Evolutionary conservation across 2,113 vertebrate species (phyloP), one percentile per base, ranked within the genome.

Genomic region (Scytalopus superciliaris): DNA sequence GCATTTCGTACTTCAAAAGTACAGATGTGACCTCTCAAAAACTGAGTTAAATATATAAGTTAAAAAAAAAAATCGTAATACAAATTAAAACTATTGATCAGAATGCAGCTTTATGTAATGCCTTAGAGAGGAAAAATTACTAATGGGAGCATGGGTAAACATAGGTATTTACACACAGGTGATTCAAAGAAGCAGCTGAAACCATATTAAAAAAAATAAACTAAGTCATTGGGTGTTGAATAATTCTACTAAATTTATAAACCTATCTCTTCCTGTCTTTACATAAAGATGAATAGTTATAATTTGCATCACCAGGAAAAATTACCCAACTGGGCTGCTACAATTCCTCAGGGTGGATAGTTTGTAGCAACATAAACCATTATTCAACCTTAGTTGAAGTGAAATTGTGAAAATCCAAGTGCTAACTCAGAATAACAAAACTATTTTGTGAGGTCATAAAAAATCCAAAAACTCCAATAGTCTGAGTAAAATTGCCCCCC

Each of bases 401-500:
- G 23, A 84, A 74, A 35, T 52, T 13, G 33, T 49, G 19, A 57
- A 50, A 84, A 76, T 27, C 19, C 14, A 78, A 28, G 19, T 59
- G 10, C 23, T 70, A 72, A 30, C 21, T 55, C 19, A 67, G 19
- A 74, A 67, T 16, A 78, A 47, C 3, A 7, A 87, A 73, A 53
- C 10, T 50, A 39, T 9, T 81, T 35, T 75, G 23, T 60, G 30
- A 79, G 12, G 25, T 87, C 25, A 30, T 27, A 59, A 52, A 60
- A n/a, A 56, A 49, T 14, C 37, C 7, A 6, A 12, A 68, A 75
- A 55, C 4, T 47, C 14, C 25, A 53, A 3, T 4, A 57, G 28
- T 15, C 44, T 76, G 23, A 53, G 21, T 13, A 75, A 30, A n/a
- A 81, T 31, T 70, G 42, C 2, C 0, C 0, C 3, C 27, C 14